A percentile compares a stretch with the other conserved stretches of the same genome.
Conservation (phyloP, 2,888 invertebrate species). For the Trachelus troglodyta region DNA sequence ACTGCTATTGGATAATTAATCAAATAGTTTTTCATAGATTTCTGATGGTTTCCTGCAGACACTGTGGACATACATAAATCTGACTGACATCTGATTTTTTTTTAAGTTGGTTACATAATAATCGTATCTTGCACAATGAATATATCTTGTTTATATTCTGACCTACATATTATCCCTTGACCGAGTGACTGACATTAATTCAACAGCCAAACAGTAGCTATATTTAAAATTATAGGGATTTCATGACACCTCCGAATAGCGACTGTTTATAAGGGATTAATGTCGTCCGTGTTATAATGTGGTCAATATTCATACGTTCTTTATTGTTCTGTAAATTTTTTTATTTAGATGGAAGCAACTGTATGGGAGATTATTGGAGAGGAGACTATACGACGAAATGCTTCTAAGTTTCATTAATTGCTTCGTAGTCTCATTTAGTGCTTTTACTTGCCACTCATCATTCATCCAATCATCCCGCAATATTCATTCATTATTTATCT, state of each 20-base stretch:
- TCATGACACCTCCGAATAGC: neutral
- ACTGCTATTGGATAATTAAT: neutral
- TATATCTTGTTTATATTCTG: conserved; percentile 4
- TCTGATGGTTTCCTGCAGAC: neutral
- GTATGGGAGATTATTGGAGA: conserved; percentile 54
- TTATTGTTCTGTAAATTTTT: conserved; percentile 38
- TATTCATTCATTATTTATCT: conserved; percentile 58
- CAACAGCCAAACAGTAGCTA: neutral
- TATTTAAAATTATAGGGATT: neutral
- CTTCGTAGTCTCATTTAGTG: conserved; percentile 65
- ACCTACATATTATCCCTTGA: conserved; percentile 5
- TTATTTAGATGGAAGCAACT: conserved; percentile 64
- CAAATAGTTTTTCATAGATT: neutral
- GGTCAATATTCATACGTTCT: conserved; percentile 9
- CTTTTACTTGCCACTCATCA: conserved; percentile 57
- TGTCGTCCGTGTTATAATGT: neutral
- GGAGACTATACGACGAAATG: conserved; percentile 57
- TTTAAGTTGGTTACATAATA: neutral
- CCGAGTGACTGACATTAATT: neutral
- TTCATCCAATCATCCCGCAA: conserved; percentile 58
- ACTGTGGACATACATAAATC: neutral
- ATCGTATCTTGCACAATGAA: neutral
- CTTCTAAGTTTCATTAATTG: conserved; percentile 60
- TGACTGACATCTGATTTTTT: neutral
- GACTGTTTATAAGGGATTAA: neutral